phyloP scores from a whole-genome alignment of 1,140 invertebrate species.

The Drosophila truncata region DNA sequence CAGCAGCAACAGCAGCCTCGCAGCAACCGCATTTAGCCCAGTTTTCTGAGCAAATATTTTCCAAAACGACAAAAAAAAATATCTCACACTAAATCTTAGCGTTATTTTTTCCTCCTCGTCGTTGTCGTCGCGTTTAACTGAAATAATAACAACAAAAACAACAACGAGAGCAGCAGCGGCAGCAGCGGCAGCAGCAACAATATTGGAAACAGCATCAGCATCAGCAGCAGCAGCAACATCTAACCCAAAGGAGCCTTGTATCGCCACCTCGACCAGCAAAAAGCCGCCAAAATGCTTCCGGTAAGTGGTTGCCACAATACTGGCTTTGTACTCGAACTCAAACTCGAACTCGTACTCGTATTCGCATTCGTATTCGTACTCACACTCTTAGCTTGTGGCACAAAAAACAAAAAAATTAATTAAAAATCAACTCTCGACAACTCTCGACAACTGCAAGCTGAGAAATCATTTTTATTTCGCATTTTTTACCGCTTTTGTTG shows the following conservation, averaged over 20 bases:
- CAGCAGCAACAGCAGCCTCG: constrained; percentile 29
- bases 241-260: constrained; percentile 46
- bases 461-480: constrained; percentile 48
- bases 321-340: neutral
- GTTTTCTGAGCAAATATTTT: constrained; percentile 57
- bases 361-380: neutral
- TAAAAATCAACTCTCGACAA: constrained; percentile 31
- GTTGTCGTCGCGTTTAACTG: constrained; percentile 51
- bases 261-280: constrained; percentile 58
- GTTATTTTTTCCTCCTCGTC: constrained; percentile 41
- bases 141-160: constrained; percentile 35
- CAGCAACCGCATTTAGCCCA: constrained; percentile 53
- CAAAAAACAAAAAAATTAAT: constrained; percentile 16
- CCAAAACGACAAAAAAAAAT: constrained; percentile 43
- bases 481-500: constrained; percentile 21
- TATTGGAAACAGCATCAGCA: constrained; percentile 11
- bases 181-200: constrained; percentile 6
- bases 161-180: constrained; percentile 19
- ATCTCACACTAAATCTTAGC: constrained; percentile 51
- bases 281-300: constrained; percentile 79
- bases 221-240: constrained; percentile 28
- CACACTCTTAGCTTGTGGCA: constrained; percentile 3
- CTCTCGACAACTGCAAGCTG: constrained; percentile 35
- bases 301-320: constrained; percentile 58
- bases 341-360: neutral